phyloP scores from a whole-genome alignment of 1,140 invertebrate genomes.

The Parasteatoda tepidariorum region DNA sequence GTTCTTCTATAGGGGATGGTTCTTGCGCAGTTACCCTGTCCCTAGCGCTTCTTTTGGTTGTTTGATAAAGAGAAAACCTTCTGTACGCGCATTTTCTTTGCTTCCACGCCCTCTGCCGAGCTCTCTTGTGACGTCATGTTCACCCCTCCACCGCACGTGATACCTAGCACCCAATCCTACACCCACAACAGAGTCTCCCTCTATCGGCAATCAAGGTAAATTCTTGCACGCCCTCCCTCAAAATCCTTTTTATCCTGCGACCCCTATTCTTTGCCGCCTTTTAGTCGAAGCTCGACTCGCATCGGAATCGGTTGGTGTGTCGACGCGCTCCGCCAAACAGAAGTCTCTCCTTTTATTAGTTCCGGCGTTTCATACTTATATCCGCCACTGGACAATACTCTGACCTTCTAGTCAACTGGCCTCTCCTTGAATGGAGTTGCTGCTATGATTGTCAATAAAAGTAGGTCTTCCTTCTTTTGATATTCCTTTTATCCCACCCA shows the following conservation, averaged over 20 bases:
- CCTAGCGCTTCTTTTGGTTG: conserved; percentile 7
- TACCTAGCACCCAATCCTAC: conserved; percentile 19
- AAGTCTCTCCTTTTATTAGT: conserved; percentile 29
- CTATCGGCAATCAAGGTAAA: not conserved
- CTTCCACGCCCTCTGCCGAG: conserved; percentile 13
- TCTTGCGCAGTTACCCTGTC: conserved; percentile 39
- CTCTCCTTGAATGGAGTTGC: conserved; percentile 43
- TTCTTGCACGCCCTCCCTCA: conserved; percentile 2
- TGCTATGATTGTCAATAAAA: conserved; percentile 60
- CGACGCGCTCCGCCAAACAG: conserved; percentile 43
- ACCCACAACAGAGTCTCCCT: conserved; percentile 23
- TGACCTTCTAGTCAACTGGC: conserved; percentile 39
- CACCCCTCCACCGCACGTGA: conserved; percentile 32
- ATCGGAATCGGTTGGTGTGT: conserved; percentile 18
- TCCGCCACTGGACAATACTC: conserved; percentile 45
- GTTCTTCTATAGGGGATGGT: conserved; percentile 22
- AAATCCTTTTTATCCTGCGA: conserved; percentile 28
- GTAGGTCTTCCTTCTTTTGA: conserved; percentile 24
- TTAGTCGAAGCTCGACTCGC: conserved; percentile 48
- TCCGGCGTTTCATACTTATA: conserved; percentile 16
- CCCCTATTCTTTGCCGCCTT: conserved; percentile 5
- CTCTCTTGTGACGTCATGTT: conserved; percentile 27
- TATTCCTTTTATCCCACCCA: not conserved
- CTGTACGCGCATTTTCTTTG: conserved; percentile 39
- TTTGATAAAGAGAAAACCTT: not conserved